Conservation (phyloP, 2,113 vertebrate genomes). For the Nothocercus julius region DNA sequence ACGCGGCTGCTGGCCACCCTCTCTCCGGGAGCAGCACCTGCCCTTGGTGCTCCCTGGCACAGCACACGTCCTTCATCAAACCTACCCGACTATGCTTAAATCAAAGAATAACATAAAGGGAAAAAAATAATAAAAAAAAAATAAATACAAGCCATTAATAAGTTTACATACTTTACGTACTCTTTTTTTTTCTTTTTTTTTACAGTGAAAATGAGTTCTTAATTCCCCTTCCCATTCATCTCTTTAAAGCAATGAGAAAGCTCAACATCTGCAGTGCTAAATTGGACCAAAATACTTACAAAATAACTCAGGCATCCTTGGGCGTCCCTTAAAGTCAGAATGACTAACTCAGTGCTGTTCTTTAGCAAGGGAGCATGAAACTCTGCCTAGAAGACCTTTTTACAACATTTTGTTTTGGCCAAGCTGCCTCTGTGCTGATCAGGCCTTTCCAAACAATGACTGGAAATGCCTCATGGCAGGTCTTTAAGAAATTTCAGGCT, state of each 20-base stretch:
- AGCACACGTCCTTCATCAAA: background rate
- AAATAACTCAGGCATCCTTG: background rate
- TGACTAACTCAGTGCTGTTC: background rate
- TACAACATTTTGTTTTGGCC: background rate
- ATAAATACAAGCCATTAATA: background rate
- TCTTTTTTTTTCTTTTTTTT: background rate
- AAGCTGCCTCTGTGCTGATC: background rate
- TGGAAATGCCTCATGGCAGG: background rate
- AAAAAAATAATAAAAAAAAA: background rate
- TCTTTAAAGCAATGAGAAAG: background rate
- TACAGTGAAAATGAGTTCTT: background rate
- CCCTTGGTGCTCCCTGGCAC: background rate
- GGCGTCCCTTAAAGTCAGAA: background rate
- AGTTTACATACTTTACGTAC: background rate
- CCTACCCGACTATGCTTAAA: background rate
- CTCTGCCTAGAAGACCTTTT: background rate
- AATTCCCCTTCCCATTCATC: background rate
- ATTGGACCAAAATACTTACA: background rate
- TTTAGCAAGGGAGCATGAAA: background rate
- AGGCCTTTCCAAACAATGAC: background rate
- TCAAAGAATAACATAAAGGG: background rate
- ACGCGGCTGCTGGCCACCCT: background rate
- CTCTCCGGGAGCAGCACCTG: background rate
- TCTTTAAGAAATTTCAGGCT: background rate
- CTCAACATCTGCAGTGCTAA: background rate